A percentile compares a stretch with the other conserved stretches of the same genome.
Evolutionary conservation across 2,888 invertebrate genomes (phyloP).

Genomic region (Alentia gelatinosa): DNA sequence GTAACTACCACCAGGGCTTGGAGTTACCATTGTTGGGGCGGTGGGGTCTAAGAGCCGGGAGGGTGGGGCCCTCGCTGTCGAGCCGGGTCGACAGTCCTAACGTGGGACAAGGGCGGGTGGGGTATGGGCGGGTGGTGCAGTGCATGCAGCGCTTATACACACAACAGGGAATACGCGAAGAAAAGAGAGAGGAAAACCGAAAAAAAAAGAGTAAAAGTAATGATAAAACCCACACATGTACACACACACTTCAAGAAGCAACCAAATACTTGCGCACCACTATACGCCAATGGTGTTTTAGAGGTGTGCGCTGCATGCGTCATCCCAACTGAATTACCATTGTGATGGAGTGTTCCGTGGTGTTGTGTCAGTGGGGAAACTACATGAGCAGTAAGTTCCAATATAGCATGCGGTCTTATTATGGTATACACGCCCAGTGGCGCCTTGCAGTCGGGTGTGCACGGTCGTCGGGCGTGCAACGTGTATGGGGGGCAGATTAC

Average conservation of each 20-base stretch:
- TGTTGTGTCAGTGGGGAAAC: constrained; percentile 36
- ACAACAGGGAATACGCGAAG: not conserved
- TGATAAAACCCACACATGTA: not conserved
- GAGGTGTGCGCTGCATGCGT: not conserved
- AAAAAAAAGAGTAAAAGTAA: not conserved
- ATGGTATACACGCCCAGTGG: not conserved
- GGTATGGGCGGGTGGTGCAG: constrained; percentile 49
- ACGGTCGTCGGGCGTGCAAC: not conserved
- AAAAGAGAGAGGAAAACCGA: not conserved
- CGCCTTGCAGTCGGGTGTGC: not conserved
- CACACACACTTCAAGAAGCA: not conserved
- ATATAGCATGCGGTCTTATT: constrained; percentile 33
- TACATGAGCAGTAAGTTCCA: not conserved
- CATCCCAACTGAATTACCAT: not conserved
- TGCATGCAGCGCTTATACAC: constrained; percentile 34
- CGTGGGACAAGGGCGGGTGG: constrained; percentile 45
- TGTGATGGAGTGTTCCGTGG: constrained; percentile 22
- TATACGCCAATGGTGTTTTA: too few species aligned
- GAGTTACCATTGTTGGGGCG: constrained; percentile 45
- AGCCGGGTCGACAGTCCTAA: constrained; percentile 27
- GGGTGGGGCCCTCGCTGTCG: constrained; percentile 42
- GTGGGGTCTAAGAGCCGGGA: constrained; percentile 48
- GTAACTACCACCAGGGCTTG: constrained; percentile 19
- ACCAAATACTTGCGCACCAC: not conserved
- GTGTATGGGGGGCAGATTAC: not conserved